Conservation (phyloP, 2,113 vertebrate genomes). For the Henicopernis longicauda region DNA sequence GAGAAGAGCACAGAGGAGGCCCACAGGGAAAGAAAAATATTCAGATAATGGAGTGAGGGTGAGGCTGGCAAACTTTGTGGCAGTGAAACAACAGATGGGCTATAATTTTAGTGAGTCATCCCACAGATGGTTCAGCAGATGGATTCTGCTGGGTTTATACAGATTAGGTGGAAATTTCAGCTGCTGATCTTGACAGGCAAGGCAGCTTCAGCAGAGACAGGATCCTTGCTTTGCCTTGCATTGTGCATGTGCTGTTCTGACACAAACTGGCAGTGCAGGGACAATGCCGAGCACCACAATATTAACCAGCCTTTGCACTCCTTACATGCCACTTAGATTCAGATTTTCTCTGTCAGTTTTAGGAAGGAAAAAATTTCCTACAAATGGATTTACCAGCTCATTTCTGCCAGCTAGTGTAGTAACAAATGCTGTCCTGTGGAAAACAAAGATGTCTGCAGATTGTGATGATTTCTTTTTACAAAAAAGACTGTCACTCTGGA, state of each 20-base stretch:
- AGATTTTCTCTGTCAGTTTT: background rate
- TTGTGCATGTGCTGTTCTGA: background rate
- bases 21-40: conserved; percentile 36
- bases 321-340: background rate
- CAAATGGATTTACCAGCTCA: background rate
- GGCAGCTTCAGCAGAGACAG: conserved; percentile 1
- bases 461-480: background rate
- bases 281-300: background rate
- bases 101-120: conserved; percentile 55
- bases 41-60: conserved; percentile 48
- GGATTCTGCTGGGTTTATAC: conserved; percentile 66
- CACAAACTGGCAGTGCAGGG: background rate
- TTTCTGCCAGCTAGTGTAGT: background rate
- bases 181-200: conserved; percentile 59
- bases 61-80: conserved; percentile 56
- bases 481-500: background rate
- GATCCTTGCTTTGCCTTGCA: conserved; percentile 37
- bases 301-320: background rate
- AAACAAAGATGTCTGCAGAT: background rate
- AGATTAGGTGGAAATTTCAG: conserved; percentile 65
- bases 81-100: conserved; percentile 68
- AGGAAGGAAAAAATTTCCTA: background rate
- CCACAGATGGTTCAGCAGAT: conserved; percentile 75
- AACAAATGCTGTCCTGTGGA: background rate
- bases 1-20: conserved; percentile 25